Evolutionary conservation across 2,113 vertebrate genomes (phyloP).

Genomic region (Rhagologus leucostigma): DNA sequence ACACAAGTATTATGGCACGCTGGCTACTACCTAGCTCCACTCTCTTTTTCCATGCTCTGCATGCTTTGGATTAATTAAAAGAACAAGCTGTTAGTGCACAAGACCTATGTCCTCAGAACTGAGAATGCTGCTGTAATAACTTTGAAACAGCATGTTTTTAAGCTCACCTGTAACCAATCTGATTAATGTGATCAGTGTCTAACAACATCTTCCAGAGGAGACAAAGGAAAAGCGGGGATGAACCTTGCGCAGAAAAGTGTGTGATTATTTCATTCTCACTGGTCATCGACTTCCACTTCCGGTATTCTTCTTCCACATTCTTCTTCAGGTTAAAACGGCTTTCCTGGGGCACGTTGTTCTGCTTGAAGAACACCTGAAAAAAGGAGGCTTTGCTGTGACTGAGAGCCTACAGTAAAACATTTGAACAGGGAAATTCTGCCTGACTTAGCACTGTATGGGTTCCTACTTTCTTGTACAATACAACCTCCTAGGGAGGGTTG

Average conservation of each 20-base stretch:
- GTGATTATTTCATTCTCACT: constrained; percentile 96
- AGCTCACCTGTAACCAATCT: constrained; percentile 91
- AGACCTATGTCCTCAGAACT: background rate
- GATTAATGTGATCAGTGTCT: constrained; percentile 97
- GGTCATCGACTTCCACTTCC: constrained; percentile 99
- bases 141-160: background rate
- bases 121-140: accelerated
- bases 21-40: background rate
- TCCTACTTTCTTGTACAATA: background rate
- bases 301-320: constrained; percentile 97
- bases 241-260: constrained; percentile 92
- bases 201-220: constrained; percentile 98
- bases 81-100: background rate
- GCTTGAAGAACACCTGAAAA: constrained; percentile 94
- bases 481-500: background rate
- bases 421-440: background rate
- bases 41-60: background rate
- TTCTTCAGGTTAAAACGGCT: constrained; percentile 98
- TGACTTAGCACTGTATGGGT: background rate
- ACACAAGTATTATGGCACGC: background rate
- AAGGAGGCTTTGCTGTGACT: background rate
- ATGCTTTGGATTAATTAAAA: background rate
- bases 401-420: background rate
- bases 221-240: constrained; percentile 93
- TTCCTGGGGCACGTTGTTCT: constrained; percentile 98